phyloP scores from a whole-genome alignment of 2,888 invertebrate species.

The Chrysomela aeneicollis region DNA sequence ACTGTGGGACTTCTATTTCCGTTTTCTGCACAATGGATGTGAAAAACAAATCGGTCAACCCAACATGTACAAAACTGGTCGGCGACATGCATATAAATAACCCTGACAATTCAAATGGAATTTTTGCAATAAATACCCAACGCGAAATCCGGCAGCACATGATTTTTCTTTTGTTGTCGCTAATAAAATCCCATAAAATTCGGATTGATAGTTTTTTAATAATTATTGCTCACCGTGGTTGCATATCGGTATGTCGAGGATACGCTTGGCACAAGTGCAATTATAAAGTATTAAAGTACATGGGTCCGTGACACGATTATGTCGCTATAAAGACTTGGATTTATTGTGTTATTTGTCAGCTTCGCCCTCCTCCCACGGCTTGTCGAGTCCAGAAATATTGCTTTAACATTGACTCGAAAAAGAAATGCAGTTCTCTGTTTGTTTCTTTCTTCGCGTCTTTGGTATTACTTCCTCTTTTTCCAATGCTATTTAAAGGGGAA shows the following conservation, averaged over 20 bases:
- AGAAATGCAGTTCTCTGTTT: background rate
- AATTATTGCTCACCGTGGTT: background rate
- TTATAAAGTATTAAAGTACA: constrained; percentile 20
- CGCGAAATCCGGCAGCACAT: background rate
- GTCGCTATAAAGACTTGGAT: constrained; percentile 32
- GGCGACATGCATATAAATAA: constrained; percentile 3
- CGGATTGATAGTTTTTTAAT: constrained; percentile 3
- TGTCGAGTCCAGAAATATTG: constrained; percentile 16
- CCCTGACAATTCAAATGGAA: background rate
- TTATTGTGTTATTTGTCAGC: constrained; percentile 25
- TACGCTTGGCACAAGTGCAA: constrained; percentile 11
- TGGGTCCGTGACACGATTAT: constrained; percentile 36
- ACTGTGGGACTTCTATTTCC: background rate
- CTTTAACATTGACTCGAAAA: background rate
- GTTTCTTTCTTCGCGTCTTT: background rate
- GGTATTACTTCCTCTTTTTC: background rate
- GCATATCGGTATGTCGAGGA: background rate
- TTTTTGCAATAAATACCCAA: background rate
- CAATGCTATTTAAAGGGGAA: background rate
- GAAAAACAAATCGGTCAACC: background rate
- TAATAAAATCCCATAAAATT: background rate
- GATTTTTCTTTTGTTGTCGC: background rate
- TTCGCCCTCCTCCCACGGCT: constrained; percentile 20
- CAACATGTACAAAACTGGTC: constrained; percentile 1
- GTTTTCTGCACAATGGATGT: background rate